Conservation (phyloP, 2,888 invertebrate species). For the Ctena decussata region DNA sequence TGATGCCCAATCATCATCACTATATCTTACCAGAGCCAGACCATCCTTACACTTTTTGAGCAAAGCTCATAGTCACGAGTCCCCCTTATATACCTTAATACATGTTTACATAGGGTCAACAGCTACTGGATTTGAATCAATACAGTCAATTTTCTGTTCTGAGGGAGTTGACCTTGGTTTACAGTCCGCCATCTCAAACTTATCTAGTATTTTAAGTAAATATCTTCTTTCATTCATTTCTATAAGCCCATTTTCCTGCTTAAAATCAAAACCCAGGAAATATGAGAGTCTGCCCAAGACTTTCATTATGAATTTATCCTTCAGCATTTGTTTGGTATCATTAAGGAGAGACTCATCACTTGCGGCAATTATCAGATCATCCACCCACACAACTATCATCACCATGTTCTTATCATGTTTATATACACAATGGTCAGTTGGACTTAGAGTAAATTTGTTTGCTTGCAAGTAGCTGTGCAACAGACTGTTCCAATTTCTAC, state of each 20-base stretch:
- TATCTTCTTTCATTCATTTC: background rate
- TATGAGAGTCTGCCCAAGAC: conserved; percentile 39
- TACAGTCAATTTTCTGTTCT: background rate
- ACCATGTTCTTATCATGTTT: conserved; percentile 9
- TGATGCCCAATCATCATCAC: background rate
- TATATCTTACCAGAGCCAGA: background rate
- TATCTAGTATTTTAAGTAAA: background rate
- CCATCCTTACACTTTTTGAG: background rate
- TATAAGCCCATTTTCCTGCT: background rate
- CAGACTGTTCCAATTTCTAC: conserved; percentile 60
- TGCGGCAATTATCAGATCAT: conserved; percentile 34
- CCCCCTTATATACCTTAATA: background rate
- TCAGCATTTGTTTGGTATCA: conserved; percentile 24
- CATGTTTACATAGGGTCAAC: background rate
- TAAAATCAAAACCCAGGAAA: conserved; percentile 35
- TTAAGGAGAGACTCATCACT: background rate
- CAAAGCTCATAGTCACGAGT: background rate
- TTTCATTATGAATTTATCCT: conserved; percentile 50
- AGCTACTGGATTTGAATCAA: background rate
- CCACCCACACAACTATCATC: conserved; percentile 37
- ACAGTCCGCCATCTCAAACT: background rate
- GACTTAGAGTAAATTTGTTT: conserved; percentile 30
- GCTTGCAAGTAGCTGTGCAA: conserved; percentile 35
- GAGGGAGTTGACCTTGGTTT: background rate
- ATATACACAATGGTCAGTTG: conserved; percentile 39